phyloP scores from a whole-genome alignment of 2,888 invertebrate genomes.

The Melieria omissa region DNA sequence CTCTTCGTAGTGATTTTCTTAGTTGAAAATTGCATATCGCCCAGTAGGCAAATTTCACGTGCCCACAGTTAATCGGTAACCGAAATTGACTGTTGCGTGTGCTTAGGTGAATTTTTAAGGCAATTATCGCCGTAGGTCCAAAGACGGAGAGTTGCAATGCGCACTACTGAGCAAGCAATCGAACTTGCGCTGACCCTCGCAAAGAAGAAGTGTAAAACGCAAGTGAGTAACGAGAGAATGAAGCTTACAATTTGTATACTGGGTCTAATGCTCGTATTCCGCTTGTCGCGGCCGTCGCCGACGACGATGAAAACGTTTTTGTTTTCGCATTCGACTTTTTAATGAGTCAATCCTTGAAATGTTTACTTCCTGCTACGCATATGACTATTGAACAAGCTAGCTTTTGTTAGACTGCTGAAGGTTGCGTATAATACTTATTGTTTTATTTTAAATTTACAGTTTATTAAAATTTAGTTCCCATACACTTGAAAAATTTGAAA shows the following conservation, averaged over 20 bases:
- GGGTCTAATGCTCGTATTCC: slow-evolving; percentile 38
- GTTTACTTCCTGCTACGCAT: slow-evolving; percentile 66
- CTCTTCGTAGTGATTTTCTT: neutral
- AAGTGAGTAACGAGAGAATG: too few species aligned
- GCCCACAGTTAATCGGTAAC: too few species aligned
- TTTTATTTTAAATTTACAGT: slow-evolving; percentile 58
- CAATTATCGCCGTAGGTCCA: too few species aligned
- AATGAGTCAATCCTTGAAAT: slow-evolving; percentile 65
- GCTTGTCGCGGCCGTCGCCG: slow-evolving; percentile 45
- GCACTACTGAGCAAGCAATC: too few species aligned
- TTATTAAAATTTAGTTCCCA: slow-evolving; percentile 41
- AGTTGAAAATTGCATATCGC: neutral
- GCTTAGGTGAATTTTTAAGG: too few species aligned
- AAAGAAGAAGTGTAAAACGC: too few species aligned
- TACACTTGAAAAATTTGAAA: slow-evolving; percentile 32
- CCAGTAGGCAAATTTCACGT: too few species aligned
- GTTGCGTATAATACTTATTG: slow-evolving; percentile 59
- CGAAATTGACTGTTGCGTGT: too few species aligned
- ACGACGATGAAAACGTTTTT: slow-evolving; percentile 40
- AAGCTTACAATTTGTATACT: too few species aligned
- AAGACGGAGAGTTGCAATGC: too few species aligned
- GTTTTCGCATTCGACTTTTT: slow-evolving; percentile 59
- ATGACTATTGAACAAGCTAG: slow-evolving; percentile 61
- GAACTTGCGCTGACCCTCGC: too few species aligned
- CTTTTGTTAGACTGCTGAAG: slow-evolving; percentile 62